phyloP scores from a whole-genome alignment of 2,113 vertebrate species.

The Donacobius atricapilla region DNA sequence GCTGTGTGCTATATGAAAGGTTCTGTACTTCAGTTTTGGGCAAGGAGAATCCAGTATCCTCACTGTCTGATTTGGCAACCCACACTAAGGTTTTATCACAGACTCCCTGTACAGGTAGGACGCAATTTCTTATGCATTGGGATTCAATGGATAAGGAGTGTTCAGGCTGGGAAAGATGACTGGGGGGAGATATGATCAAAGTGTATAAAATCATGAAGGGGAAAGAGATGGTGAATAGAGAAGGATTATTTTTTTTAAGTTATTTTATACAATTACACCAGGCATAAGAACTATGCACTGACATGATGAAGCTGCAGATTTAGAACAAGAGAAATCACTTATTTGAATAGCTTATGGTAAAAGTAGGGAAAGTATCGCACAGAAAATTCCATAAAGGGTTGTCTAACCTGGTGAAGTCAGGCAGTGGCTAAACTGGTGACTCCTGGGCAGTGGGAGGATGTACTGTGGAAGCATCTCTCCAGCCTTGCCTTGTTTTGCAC shows the following conservation, averaged over 20 bases:
- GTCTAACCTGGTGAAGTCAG: not conserved
- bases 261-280: not conserved
- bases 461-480: not conserved
- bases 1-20: not conserved
- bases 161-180: not conserved
- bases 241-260: not conserved
- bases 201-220: not conserved
- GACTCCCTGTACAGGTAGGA: not conserved
- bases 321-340: not conserved
- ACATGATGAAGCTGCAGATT: not conserved
- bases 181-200: not conserved
- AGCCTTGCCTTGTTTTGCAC: not conserved
- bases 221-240: not conserved
- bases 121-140: not conserved
- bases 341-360: not conserved
- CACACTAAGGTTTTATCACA: not conserved
- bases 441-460: not conserved
- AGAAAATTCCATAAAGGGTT: not conserved
- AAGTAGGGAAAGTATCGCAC: not conserved
- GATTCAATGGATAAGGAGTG: not conserved
- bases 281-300: not conserved
- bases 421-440: not conserved
- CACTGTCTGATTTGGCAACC: not conserved
- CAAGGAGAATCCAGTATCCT: not conserved
- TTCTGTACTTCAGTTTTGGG: not conserved